phyloP scores from a whole-genome alignment of 1,140 invertebrate species.

The Hycleus phaleratus region DNA sequence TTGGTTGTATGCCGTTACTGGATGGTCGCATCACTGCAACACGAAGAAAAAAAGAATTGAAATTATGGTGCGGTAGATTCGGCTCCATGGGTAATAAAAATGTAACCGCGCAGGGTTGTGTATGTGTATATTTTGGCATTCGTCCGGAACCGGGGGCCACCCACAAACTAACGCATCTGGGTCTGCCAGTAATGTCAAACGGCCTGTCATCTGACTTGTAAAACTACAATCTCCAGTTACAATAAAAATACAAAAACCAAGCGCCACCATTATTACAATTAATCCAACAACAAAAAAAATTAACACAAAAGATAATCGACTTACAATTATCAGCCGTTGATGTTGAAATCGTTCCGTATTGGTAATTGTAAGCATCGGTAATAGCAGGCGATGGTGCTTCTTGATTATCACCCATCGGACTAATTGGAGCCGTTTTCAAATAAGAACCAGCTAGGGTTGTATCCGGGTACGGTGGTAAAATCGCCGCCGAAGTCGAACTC shows the following conservation, averaged over 20 bases:
- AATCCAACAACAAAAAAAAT: background rate
- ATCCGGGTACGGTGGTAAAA: constrained; percentile 23
- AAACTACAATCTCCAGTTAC: constrained; percentile 22
- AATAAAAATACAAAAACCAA: constrained; percentile 15
- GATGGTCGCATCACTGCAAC: constrained; percentile 36
- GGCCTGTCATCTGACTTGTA: constrained; percentile 24
- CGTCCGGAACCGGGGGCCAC: constrained; percentile 14
- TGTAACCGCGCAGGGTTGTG: constrained; percentile 5
- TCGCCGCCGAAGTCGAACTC: constrained; percentile 19
- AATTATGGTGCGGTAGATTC: background rate
- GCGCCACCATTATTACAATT: constrained; percentile 5
- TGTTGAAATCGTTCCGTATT: constrained; percentile 28
- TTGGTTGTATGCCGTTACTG: constrained; percentile 30
- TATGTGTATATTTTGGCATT: constrained; percentile 17
- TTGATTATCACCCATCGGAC: constrained; percentile 9
- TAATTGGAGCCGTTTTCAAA: constrained; percentile 8
- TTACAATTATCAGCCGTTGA: constrained; percentile 30
- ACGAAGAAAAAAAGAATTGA: constrained; percentile 10
- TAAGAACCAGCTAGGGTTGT: constrained; percentile 17
- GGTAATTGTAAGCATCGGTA: constrained; percentile 22
- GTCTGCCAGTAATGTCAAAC: constrained; percentile 23
- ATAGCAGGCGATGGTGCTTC: constrained; percentile 2
- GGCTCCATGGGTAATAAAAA: background rate
- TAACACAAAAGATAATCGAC: constrained; percentile 7
- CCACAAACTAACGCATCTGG: constrained; percentile 19